phyloP scores from a whole-genome alignment of 1,140 invertebrate species.

The Drosophila sucinea region DNA sequence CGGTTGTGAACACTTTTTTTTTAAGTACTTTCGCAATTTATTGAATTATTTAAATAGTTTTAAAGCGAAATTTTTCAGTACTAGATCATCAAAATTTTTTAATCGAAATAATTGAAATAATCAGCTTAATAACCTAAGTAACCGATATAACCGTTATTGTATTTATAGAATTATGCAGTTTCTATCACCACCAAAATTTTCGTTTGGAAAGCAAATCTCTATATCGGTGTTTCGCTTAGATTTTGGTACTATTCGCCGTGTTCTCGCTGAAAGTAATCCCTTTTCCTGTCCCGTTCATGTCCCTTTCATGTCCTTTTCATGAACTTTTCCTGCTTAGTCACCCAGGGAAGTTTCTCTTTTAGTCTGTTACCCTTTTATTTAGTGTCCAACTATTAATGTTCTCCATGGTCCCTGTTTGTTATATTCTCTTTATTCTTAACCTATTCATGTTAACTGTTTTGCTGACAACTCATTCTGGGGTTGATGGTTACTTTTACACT shows the following conservation, averaged over 20 bases:
- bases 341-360: background rate
- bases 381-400: background rate
- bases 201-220: too few relatives aligned
- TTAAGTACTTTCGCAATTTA: too few relatives aligned
- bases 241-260: background rate
- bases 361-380: background rate
- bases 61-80: too few relatives aligned
- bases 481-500: conserved; percentile 3
- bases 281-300: background rate
- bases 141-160: too few relatives aligned
- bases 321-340: background rate
- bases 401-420: conserved; percentile 1
- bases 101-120: too few relatives aligned
- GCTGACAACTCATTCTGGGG: conserved; percentile 6
- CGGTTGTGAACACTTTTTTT: too few relatives aligned
- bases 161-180: too few relatives aligned
- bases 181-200: too few relatives aligned
- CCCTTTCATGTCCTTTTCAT: background rate
- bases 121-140: too few relatives aligned
- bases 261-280: background rate
- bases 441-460: conserved; percentile 10
- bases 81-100: too few relatives aligned
- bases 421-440: conserved; percentile 3
- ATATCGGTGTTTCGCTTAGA: background rate
- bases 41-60: too few relatives aligned